phyloP scores from a whole-genome alignment of 2,113 vertebrate genomes.

The Ptyas mucosa region DNA sequence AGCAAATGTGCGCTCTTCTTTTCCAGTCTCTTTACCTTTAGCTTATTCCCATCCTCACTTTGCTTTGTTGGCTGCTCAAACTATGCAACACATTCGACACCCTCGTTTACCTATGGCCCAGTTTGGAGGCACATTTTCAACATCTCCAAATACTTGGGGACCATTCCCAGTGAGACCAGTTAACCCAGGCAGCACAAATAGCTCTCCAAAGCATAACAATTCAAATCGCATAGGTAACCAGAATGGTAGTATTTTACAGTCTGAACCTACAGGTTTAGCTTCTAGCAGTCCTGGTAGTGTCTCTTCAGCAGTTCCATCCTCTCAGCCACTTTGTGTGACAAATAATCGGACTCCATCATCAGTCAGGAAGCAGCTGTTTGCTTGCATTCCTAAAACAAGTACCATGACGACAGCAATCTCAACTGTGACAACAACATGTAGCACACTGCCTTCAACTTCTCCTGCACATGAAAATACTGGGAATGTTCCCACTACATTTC shows the following conservation, averaged over 20 bases:
- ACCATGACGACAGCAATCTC: constrained; percentile 70
- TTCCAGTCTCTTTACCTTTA: constrained; percentile 89
- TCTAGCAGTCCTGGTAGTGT: constrained; percentile 70
- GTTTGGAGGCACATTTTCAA: constrained; percentile 94
- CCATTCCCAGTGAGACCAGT: constrained; percentile 97
- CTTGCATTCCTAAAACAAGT: constrained; percentile 81
- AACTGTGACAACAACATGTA: constrained; percentile 73
- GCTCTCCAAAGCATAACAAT: constrained; percentile 93
- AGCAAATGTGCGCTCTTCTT: constrained; percentile 88
- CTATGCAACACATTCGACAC: constrained; percentile 98
- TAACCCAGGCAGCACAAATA: constrained; percentile 90
- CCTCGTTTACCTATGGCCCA: constrained; percentile 97
- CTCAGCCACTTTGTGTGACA: constrained; percentile 67
- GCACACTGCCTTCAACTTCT: constrained; percentile 68
- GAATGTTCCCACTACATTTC: constrained; percentile 74
- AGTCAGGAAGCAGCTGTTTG: constrained; percentile 91
- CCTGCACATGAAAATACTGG: constrained; percentile 64
- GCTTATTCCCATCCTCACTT: constrained; percentile 96
- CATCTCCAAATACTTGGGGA: constrained; percentile 94
- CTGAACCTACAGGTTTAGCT: constrained; percentile 68
- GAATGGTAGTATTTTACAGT: constrained; percentile 69
- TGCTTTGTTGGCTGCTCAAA: constrained; percentile 93
- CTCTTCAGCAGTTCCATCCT: constrained; percentile 74
- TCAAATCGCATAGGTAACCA: constrained; percentile 69
- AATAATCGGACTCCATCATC: constrained; percentile 85